Evolutionary conservation across 53 echinoderm and acorn worm genomes (phyloP), one percentile per base, ranked within the genome.

Genomic region (Temnopleurus reevesii): DNA sequence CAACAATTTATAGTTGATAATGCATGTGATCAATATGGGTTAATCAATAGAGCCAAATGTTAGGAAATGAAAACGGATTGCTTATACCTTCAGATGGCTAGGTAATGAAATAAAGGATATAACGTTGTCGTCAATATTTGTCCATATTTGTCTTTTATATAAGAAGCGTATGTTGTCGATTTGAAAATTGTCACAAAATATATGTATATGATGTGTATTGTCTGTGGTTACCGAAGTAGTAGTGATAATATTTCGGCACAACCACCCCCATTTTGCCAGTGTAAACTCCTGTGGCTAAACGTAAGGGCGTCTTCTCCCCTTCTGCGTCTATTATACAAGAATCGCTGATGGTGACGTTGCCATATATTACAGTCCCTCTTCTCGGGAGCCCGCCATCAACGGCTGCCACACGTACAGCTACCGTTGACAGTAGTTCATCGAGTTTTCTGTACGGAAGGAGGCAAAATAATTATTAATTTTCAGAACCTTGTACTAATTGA

Each of bases 191-290:
- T n/a, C n/a, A n/a, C n/a, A n/a, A n/a, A n/a, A n/a, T n/a, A n/a
- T n/a, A n/a, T n/a, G n/a, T n/a, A n/a, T n/a, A n/a, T n/a, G n/a
- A n/a, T n/a, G n/a, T n/a, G n/a, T n/a, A n/a, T n/a, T n/a, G n/a
- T 1, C 15, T 49, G 15, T 49, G 18, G 95, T 88, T 53, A 97
- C 97, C 86, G 44, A 89, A 97, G 12, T 91, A 90, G 55, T 93
- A 86, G 0, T 77, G 58, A 55, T 97, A 97, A 53, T 95, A 97
- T 76, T 93, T 92, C 25, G 97, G 97, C 8, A 97, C 94, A 28
- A 81, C 23, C 4, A 97, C 49, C 15, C 90, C 93, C 17, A 95
- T 27, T 34, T 89, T 90, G 4, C 93, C 95, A 12, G 71, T 55
- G 29, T 89, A 24, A 4, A 76, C 51, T 13, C 89, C 95, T 18